Conservation (phyloP, 2,888 invertebrate genomes). For the Tetranychus piercei region DNA sequence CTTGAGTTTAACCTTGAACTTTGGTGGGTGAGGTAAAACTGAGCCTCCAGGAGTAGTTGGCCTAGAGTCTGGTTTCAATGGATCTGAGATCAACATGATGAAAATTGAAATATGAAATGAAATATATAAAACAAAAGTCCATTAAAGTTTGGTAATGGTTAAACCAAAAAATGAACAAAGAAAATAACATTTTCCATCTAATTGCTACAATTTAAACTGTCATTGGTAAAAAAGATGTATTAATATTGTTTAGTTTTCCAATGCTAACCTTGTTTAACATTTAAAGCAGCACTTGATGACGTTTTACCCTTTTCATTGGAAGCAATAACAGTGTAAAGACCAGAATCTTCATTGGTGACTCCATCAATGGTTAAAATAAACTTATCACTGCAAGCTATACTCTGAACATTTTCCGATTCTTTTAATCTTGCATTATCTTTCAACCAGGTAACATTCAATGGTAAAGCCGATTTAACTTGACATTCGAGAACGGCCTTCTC, state of each 20-base stretch:
- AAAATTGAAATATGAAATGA: background rate
- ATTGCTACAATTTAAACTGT: too few species aligned
- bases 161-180: too few species aligned
- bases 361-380: background rate
- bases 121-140: background rate
- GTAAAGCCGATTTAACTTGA: constrained; percentile 2
- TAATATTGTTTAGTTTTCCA: background rate
- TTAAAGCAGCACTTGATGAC: constrained; percentile 29
- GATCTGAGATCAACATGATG: background rate
- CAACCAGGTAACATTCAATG: constrained; percentile 7
- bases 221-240: background rate
- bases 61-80: constrained; percentile 20
- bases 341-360: constrained; percentile 32
- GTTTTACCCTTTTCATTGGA: constrained; percentile 36
- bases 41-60: constrained; percentile 27
- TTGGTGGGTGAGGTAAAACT: constrained; percentile 43
- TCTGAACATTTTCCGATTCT: background rate
- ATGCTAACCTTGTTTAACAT: constrained; percentile 24
- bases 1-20: constrained; percentile 63
- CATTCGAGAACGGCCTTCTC: constrained; percentile 8
- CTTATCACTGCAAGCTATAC: background rate
- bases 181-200: too few species aligned
- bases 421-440: constrained; percentile 2
- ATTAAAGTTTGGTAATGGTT: background rate
- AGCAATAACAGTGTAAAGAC: constrained; percentile 36